Evolutionary conservation across 2,113 vertebrate genomes (phyloP), one percentile per base, ranked within the genome.

Genomic region (Phaetusa simplex): DNA sequence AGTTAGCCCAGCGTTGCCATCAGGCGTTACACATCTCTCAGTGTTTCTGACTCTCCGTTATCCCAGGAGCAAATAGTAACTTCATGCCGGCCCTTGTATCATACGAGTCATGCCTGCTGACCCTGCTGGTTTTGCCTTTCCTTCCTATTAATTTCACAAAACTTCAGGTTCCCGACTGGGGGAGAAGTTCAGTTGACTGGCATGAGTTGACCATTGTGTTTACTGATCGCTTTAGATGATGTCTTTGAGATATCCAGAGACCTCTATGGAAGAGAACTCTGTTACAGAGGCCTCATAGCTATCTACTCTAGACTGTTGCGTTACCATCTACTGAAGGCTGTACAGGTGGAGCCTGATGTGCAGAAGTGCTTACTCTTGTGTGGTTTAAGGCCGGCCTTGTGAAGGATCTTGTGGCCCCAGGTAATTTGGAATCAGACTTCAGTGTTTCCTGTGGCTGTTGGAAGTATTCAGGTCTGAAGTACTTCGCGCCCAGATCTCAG

Each of bases 201-300:
- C 6, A 2, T 82, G 14, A 45, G 0, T 5, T n/a, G 55, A 36
- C 13, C 6, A 0, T 80, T 71, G n/a, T 66, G 17, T 38, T 61
- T 76, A 21, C 8, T 56, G 50, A 2, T 82, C 0, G 1, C 32
- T 74, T 71, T 24, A 19, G 30, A 16, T 32, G 22, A 45, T 52
- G 32, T 32, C 56, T 82, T 90, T 18, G 36, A 58, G 43, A 12
- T 47, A 21, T 0, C 14, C 14, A 26, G 49, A 82, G 5, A n/a
- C 22, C 12, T n/a, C 1, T 23, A 6, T 23, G 32, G 72, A 53
- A 14, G 20, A 74, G 26, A 47, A 4, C 5, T 59, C 58, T 21
- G 5, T 53, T 55, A 23, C 22, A 12, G 43, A 82, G 38, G 21
- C 62, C 16, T 90, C 23, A 4, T 8, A 38, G 42, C 26, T 23